Conservation (phyloP, 2,888 invertebrate genomes). For the Orthosia gracilis region DNA sequence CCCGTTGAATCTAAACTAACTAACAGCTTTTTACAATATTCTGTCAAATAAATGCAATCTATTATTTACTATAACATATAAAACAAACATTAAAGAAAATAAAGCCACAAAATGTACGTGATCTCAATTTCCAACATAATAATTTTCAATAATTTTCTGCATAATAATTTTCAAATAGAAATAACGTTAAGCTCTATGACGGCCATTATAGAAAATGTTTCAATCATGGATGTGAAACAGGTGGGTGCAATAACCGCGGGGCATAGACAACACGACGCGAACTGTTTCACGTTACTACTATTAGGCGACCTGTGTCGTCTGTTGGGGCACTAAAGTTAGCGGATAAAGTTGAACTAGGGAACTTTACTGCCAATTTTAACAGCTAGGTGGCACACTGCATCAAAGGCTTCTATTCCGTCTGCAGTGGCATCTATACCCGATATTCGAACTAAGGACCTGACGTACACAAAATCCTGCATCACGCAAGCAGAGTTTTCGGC, state of each 20-base stretch:
- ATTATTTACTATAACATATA: too few species aligned
- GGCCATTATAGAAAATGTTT: conserved; percentile 43
- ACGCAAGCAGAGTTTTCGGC: too few species aligned
- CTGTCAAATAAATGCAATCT: too few species aligned
- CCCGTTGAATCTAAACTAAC: too few species aligned
- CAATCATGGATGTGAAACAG: conserved; percentile 36
- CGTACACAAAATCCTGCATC: too few species aligned
- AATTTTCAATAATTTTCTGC: too few species aligned
- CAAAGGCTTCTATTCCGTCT: too few species aligned
- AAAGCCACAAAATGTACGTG: not conserved
- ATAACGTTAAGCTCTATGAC: conserved; percentile 22
- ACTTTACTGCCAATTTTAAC: too few species aligned
- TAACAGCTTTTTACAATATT: too few species aligned
- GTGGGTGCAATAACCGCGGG: conserved; percentile 37
- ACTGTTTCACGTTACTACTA: conserved; percentile 23
- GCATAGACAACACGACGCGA: conserved; percentile 35
- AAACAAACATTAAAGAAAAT: conserved; percentile 3
- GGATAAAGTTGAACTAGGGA: not conserved
- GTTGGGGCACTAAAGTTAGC: conserved; percentile 14
- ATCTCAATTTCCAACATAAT: not conserved
- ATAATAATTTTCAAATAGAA: conserved; percentile 21
- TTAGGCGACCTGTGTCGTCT: conserved; percentile 8
- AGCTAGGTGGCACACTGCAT: too few species aligned
- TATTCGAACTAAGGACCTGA: too few species aligned
- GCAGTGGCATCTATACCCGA: too few species aligned